Base-by-base conservation (phyloP, 1,140 invertebrate genomes). In the Cataglyphis hispanica region DNA sequence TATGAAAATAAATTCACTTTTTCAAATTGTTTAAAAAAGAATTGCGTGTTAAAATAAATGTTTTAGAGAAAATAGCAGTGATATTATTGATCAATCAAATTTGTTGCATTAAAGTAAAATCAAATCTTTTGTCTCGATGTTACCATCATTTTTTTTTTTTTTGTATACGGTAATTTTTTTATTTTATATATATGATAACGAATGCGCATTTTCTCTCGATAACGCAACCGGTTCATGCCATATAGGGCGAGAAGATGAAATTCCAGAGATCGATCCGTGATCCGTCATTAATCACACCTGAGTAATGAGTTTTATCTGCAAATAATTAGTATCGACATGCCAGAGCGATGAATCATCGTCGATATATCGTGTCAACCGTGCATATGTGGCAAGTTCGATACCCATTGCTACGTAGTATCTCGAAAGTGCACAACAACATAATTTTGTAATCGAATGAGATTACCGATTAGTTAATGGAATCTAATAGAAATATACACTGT, bases 231-330 rank as follows among this genome's bases (percentile, higher is more conserved):
- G 72, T 87, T 69, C 69, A 31, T 6, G 78, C 10, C 16, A n/a
- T 31, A 50, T 43, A 43, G 46, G 46, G 25, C 22, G 70, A 84
- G 77, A 84, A 74, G 80, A 11, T 74, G 72, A 66, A 84, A 84
- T 84, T 85, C 63, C 89, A 58, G 70, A 63, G 80, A 25, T 60
- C 77, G 69, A 46, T 22, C 40, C 78, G 27, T 46, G 86, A 81
- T 77, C 50, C 27, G 40, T 87, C 89, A 89, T 91, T 91, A 91
- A 91, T 91, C 90, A 91, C 58, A 40, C 34, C 70, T 91, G 89
- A 91, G 87, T 91, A 90, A 91, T 91, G 90, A 91, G 89, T 91
- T 91, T 91, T 91, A 91, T 91, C 90, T 91, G 87, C 89, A 91
- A 91, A 91, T 91, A 91, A 91, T 91, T 91, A 91, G 89, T 89